These are phyloP conservation scores for Meganola albula DNA, from an alignment of 2,888 invertebrate genomes.

Conservation along the genomic window DNA sequence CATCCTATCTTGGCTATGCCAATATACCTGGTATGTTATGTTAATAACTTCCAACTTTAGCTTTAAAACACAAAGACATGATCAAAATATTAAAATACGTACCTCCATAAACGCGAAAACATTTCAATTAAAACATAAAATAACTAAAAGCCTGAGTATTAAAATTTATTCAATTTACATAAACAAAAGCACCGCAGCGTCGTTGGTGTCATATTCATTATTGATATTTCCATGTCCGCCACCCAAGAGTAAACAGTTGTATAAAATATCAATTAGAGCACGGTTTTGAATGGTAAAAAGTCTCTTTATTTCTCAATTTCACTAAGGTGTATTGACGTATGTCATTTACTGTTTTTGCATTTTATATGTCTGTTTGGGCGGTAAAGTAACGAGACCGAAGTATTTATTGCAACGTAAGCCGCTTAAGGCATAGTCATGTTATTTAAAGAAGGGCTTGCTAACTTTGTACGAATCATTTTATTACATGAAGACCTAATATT, in stretches of 20 bases:
- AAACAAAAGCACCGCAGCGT: slow-evolving; percentile 43
- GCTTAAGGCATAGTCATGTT: slow-evolving; percentile 35
- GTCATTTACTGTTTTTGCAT: slow-evolving; percentile 71
- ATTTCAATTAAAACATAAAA: slow-evolving; percentile 10
- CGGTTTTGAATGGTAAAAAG: slow-evolving; percentile 54
- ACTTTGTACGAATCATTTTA: no score
- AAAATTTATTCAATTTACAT: slow-evolving; percentile 42
- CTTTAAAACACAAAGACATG: no score
- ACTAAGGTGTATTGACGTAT: slow-evolving; percentile 60
- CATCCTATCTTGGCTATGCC: no score
- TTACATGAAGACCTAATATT: no score
- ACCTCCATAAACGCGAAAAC: no score
- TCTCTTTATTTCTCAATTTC: slow-evolving; percentile 71
- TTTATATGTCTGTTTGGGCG: slow-evolving; percentile 60
- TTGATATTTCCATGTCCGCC: slow-evolving; percentile 61
- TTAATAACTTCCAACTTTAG: no score
- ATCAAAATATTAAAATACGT: no score
- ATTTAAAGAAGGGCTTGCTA: slow-evolving; percentile 15
- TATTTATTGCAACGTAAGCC: slow-evolving; percentile 56
- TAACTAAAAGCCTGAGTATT: slow-evolving; percentile 25
- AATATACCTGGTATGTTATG: no score
- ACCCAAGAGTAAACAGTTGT: slow-evolving; percentile 69
- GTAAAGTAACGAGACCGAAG: slow-evolving; percentile 70
- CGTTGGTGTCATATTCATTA: slow-evolving; percentile 59
- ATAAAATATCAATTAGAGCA: slow-evolving; percentile 75